Evolutionary conservation across 2,888 invertebrate genomes (phyloP), one percentile per base, ranked within the genome.

Genomic region (Lasius platythorax): DNA sequence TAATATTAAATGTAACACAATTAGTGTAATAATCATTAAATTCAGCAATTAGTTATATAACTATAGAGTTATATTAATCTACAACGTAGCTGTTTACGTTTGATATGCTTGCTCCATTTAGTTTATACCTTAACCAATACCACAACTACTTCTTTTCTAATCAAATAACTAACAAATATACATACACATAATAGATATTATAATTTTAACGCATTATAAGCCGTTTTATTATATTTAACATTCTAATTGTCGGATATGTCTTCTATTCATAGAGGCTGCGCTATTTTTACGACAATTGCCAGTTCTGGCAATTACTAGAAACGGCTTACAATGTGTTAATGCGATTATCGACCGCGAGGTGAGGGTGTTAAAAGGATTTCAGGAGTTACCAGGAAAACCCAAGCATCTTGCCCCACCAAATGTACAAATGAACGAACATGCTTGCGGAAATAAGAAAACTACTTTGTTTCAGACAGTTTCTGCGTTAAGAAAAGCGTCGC

Each of bases 21-120:
- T 78, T 68, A 70, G 68, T 28, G 18, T 68, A 15, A 40, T 56
- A 78, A 56, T 68, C 15, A 78, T 78, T 30, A 56, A 78, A 43
- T 78, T 68, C 68, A 78, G 78, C 68, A 11, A 68, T 58, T 78
- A 67, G 30, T 64, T 33, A 40, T 53, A 53, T n/a, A 28, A 67
- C 37, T 40, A 67, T 66, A 23, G 40, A 46, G 8, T 23, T 63
- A 40, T 50, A 66, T 64, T 66, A 76, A 66, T 76, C n/a, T 61
- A 30, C 68, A 43, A 70, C 11, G 11, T 56, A 68, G 56, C 37
- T 40, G n/a, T 64, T 50, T 64, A 53, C 50, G 18, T 68, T 78
- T 43, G 82, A 88, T 84, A 88, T 74, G 68, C 83, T 88, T 88
- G 84, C 88, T 88, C 88, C 89, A 89, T 89, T 89, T 88, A 88